Evolutionary conservation across 2,797 vertebrate genomes (phyloP).

Genomic region (Amblyopsis hoosieri): DNA sequence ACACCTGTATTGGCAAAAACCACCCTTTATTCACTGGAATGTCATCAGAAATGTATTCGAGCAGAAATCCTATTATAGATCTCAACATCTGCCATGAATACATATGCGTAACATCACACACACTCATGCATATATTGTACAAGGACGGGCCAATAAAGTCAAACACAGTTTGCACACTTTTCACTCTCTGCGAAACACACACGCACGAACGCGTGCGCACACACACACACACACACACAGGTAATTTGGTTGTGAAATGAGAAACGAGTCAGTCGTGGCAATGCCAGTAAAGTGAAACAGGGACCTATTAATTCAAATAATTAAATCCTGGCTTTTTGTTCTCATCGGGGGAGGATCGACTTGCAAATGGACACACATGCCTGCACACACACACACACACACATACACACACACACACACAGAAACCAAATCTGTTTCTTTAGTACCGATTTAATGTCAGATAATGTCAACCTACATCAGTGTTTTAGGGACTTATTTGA

Average conservation of each 20-base stretch:
- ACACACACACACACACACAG: slow-evolving; percentile 12
- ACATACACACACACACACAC: background rate
- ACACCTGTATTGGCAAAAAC: slow-evolving; percentile 31
- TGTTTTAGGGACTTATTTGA: too few species aligned
- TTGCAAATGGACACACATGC: background rate
- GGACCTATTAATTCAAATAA: slow-evolving; percentile 39
- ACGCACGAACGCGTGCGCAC: background rate
- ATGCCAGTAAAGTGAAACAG: slow-evolving; percentile 35
- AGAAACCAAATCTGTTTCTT: background rate
- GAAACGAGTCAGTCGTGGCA: slow-evolving; percentile 31
- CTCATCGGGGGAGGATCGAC: slow-evolving; percentile 20
- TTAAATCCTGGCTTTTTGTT: slow-evolving; percentile 16
- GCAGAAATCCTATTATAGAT: slow-evolving; percentile 59
- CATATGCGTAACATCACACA: background rate
- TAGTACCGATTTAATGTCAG: too few species aligned
- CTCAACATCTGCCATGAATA: background rate
- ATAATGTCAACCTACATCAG: too few species aligned
- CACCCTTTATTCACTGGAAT: slow-evolving; percentile 42
- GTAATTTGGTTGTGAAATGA: slow-evolving; percentile 42
- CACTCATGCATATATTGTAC: background rate
- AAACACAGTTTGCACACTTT: too few species aligned
- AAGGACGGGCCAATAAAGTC: too few species aligned
- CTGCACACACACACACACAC: background rate
- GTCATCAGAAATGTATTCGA: slow-evolving; percentile 42
- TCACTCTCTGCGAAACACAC: background rate